phyloP scores from a whole-genome alignment of 2,888 invertebrate species.

The Leptopilina syphax region DNA sequence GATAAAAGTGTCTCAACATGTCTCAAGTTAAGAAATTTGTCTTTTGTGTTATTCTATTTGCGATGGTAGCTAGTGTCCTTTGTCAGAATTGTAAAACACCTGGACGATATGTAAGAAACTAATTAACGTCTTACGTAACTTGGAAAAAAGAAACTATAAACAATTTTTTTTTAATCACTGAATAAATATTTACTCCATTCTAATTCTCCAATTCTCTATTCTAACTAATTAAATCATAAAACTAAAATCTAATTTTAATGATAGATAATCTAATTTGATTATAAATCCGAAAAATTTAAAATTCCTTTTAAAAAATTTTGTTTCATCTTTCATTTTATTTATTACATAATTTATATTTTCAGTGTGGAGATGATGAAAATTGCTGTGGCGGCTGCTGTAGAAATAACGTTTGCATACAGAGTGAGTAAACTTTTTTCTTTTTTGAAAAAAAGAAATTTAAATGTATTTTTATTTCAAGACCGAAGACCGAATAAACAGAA shows the following conservation, averaged over 20 bases:
- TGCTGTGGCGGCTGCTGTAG: slow-evolving; percentile 82
- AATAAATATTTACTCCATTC: too few species aligned
- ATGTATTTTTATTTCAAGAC: neutral
- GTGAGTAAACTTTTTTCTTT: slow-evolving; percentile 72
- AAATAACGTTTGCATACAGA: slow-evolving; percentile 78
- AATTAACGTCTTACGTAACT: slow-evolving; percentile 6
- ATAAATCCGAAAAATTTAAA: neutral
- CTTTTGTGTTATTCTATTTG: slow-evolving; percentile 27
- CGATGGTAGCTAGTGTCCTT: slow-evolving; percentile 22
- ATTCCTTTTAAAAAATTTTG: neutral
- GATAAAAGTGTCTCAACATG: slow-evolving; percentile 48
- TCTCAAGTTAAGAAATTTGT: slow-evolving; percentile 37
- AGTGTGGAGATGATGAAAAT: slow-evolving; percentile 78
- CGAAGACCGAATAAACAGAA: too few species aligned
- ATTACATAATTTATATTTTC: slow-evolving; percentile 55
- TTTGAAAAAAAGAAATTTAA: neutral
- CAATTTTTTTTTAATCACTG: neutral
- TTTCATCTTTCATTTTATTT: neutral
- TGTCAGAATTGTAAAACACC: slow-evolving; percentile 54
- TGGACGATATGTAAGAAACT: slow-evolving; percentile 56
- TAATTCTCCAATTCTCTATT: neutral
- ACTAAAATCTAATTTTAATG: too few species aligned
- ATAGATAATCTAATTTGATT: too few species aligned
- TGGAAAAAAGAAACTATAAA: slow-evolving; percentile 7
- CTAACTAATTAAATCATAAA: too few species aligned